A percentile compares a stretch with the other conserved stretches of the same genome.
Evolutionary conservation across 2,113 vertebrate genomes (phyloP).

Genomic region (Murina feae): DNA sequence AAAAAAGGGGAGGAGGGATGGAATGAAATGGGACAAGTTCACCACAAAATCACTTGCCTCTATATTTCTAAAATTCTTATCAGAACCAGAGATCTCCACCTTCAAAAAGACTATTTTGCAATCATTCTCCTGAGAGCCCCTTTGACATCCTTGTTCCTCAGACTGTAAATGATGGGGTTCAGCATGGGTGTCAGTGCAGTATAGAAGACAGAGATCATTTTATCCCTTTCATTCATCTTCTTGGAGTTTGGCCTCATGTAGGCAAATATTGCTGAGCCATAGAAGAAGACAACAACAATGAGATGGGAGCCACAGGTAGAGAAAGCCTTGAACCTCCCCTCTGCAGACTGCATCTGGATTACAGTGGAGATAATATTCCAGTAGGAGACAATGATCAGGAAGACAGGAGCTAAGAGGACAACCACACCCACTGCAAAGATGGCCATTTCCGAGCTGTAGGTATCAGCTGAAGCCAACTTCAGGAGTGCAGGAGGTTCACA

Average conservation of each 20-base stretch:
- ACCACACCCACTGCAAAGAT: slow-evolving; percentile 64
- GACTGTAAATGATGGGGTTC: too few species aligned
- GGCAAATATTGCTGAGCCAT: too few species aligned
- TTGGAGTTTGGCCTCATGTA: slow-evolving; percentile 69
- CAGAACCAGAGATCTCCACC: background rate
- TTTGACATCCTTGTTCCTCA: too few species aligned
- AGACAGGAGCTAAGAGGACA: slow-evolving; percentile 61
- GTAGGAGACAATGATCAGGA: slow-evolving; percentile 62
- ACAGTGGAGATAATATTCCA: slow-evolving; percentile 53
- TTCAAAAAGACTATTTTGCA: background rate
- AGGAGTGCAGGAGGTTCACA: slow-evolving; percentile 71
- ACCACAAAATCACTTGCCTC: background rate
- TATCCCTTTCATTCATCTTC: slow-evolving; percentile 56
- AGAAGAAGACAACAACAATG: too few species aligned
- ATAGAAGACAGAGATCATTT: slow-evolving; percentile 70
- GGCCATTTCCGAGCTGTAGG: slow-evolving; percentile 55
- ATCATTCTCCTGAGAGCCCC: slow-evolving; percentile 44
- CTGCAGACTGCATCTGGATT: slow-evolving; percentile 43
- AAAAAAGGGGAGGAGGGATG: background rate
- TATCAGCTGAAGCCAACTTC: slow-evolving; percentile 67
- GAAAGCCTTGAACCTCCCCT: slow-evolving; percentile 52
- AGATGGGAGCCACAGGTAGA: too few species aligned
- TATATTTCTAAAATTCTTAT: background rate
- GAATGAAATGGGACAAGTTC: background rate
- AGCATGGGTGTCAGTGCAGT: slow-evolving; percentile 67